A percentile compares a stretch with the other conserved stretches of the same genome.
These are phyloP conservation scores for Myopa testacea DNA, from an alignment of 2,888 invertebrate genomes.

Conservation along the genomic window DNA sequence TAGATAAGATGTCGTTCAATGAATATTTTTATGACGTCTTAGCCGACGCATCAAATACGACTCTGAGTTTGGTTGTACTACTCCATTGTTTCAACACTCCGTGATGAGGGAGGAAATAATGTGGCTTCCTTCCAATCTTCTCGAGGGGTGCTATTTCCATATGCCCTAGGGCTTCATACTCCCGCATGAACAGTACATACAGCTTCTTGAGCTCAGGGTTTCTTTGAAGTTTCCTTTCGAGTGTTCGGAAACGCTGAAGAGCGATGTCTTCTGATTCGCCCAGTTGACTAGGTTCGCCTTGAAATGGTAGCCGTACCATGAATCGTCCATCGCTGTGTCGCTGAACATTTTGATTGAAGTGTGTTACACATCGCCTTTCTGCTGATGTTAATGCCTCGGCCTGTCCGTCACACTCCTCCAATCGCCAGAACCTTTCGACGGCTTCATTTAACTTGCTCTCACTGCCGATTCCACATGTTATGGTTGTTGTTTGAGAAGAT, in stretches of 20 bases:
- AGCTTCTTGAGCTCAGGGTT: not conserved
- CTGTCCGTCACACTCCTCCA: too few species aligned
- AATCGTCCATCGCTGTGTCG: not conserved
- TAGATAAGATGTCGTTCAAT: constrained; percentile 38
- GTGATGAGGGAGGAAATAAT: too few species aligned
- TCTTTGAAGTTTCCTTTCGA: not conserved
- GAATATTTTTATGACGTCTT: constrained; percentile 11
- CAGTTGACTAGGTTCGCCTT: too few species aligned
- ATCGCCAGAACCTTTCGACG: too few species aligned
- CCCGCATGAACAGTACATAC: too few species aligned
- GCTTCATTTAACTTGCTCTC: too few species aligned
- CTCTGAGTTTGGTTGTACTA: too few species aligned
- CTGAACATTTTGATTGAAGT: not conserved
- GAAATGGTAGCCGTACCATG: not conserved
- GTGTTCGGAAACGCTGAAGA: not conserved
- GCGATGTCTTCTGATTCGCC: not conserved
- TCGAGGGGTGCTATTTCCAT: too few species aligned
- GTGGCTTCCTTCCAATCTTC: too few species aligned
- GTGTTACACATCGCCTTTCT: not conserved
- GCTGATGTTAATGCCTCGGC: not conserved
- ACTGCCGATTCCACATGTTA: not conserved
- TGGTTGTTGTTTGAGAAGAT: not conserved
- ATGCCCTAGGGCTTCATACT: too few species aligned
- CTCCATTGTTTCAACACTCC: too few species aligned
- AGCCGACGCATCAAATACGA: constrained; percentile 41